A percentile compares a stretch with the other conserved stretches of the same genome.
Conservation (phyloP, 1,140 invertebrate species). For the Anoplophora glabripennis region DNA sequence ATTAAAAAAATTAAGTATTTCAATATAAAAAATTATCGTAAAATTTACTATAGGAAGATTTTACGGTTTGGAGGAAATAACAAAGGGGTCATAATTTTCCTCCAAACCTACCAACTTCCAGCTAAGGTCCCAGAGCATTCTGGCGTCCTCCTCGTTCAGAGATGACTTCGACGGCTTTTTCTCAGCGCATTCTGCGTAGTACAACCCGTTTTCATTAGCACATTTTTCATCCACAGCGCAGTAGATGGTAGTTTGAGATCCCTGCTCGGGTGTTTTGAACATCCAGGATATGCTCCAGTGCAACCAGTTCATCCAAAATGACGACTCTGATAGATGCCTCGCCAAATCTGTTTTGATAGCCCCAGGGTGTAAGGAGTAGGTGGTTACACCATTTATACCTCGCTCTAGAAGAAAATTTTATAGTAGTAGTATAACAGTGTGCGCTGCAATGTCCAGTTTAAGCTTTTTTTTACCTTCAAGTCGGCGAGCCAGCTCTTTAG, state of each 20-base stretch:
- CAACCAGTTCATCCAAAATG: slow-evolving; percentile 40
- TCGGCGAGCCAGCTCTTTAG: slow-evolving; percentile 57
- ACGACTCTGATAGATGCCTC: slow-evolving; percentile 60
- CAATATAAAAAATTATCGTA: no score
- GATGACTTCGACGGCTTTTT: slow-evolving; percentile 49
- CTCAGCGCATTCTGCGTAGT: slow-evolving; percentile 59
- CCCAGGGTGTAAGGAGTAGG: slow-evolving; percentile 70
- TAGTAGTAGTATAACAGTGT: background rate
- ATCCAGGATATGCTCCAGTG: slow-evolving; percentile 39
- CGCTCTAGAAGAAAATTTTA: slow-evolving; percentile 41
- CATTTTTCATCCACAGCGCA: slow-evolving; percentile 70
- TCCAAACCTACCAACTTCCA: slow-evolving; percentile 56
- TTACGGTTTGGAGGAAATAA: no score
- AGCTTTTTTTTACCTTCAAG: slow-evolving; percentile 54
- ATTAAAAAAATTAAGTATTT: no score
- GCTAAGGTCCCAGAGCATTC: slow-evolving; percentile 72
- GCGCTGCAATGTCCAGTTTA: background rate
- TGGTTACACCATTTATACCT: slow-evolving; percentile 56
- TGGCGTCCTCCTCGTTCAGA: slow-evolving; percentile 55
- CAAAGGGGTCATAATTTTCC: slow-evolving; percentile 40
- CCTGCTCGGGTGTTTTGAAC: slow-evolving; percentile 63
- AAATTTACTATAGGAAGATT: no score
- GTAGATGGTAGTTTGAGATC: slow-evolving; percentile 77
- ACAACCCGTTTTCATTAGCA: slow-evolving; percentile 60
- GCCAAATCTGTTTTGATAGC: slow-evolving; percentile 71